Evolutionary conservation across 2,113 vertebrate species (phyloP).

Genomic region (Pseudonaja textilis): DNA sequence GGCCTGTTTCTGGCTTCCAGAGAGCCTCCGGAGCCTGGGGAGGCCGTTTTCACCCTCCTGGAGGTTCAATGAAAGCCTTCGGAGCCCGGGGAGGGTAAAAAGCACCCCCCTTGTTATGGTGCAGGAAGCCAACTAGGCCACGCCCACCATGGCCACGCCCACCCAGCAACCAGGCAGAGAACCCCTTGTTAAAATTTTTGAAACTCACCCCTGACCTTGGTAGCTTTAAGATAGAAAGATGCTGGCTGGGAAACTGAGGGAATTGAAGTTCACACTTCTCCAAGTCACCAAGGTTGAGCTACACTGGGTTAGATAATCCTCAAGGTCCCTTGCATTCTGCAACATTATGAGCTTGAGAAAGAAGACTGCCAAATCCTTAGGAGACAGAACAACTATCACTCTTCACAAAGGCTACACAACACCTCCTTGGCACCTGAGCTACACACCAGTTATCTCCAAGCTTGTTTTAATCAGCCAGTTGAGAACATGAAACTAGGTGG

Average conservation of each 20-base stretch:
- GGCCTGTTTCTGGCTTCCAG: too few relatives aligned
- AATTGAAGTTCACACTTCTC: not conserved
- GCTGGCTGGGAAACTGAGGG: not conserved
- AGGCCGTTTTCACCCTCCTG: too few relatives aligned
- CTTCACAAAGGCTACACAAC: not conserved
- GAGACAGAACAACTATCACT: not conserved
- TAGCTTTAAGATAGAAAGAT: not conserved
- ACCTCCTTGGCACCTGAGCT: not conserved
- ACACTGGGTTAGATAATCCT: not conserved
- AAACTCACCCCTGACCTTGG: too few relatives aligned
- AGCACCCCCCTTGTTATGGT: too few relatives aligned
- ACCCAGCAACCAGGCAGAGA: too few relatives aligned
- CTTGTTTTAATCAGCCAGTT: not conserved
- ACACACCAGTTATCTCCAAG: not conserved
- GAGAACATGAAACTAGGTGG: not conserved
- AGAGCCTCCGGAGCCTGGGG: too few relatives aligned
- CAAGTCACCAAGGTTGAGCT: not conserved
- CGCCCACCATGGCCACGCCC: too few relatives aligned
- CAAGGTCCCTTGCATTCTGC: not conserved
- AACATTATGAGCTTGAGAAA: not conserved
- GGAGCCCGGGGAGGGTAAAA: too few relatives aligned
- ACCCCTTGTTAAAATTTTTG: too few relatives aligned
- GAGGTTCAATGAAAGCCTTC: too few relatives aligned
- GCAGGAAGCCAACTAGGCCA: too few relatives aligned
- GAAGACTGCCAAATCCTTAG: not conserved